Evolutionary conservation across 2,113 vertebrate genomes (phyloP).

Genomic region (Boulengeromyrus knoepffleri): DNA sequence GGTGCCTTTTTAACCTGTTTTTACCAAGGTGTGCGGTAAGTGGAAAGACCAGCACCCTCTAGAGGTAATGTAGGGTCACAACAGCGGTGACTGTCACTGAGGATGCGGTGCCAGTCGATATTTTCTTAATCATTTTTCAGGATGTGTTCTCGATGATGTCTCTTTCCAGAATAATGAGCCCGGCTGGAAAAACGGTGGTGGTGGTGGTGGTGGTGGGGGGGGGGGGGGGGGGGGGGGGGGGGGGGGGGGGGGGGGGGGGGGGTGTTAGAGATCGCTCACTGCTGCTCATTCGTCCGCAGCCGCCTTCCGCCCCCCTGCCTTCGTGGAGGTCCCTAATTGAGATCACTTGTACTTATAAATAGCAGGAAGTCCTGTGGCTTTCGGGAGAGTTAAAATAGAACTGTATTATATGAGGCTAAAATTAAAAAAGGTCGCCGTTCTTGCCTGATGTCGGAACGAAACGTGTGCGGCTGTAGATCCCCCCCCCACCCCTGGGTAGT

Average conservation of each 20-base stretch:
- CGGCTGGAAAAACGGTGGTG: constrained; percentile 36
- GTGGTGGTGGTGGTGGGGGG: background rate
- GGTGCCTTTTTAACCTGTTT: background rate
- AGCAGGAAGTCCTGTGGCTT: constrained; percentile 66
- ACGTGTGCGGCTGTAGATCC: constrained; percentile 21
- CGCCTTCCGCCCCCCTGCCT: constrained; percentile 71
- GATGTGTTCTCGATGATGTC: constrained; percentile 17
- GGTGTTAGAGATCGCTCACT: constrained; percentile 67
- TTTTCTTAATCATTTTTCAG: background rate
- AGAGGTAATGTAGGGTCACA: background rate
- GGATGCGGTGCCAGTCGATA: background rate
- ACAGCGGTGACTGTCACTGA: background rate
- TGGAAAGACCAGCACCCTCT: constrained; percentile 13
- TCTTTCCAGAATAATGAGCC: constrained; percentile 20
- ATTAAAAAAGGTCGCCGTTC: constrained; percentile 48
- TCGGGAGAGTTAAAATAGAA: constrained; percentile 55
- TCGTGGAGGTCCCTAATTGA: constrained; percentile 78
- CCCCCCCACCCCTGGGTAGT: background rate
- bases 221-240: constrained; percentile 33
- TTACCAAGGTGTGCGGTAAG: constrained; percentile 23
- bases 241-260: constrained; percentile 33
- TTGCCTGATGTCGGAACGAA: constrained; percentile 44
- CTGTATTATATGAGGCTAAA: constrained; percentile 50
- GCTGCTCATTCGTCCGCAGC: constrained; percentile 65
- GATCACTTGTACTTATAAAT: constrained; percentile 76